Conservation (phyloP, 2,888 invertebrate genomes). For the Macaria notata region DNA sequence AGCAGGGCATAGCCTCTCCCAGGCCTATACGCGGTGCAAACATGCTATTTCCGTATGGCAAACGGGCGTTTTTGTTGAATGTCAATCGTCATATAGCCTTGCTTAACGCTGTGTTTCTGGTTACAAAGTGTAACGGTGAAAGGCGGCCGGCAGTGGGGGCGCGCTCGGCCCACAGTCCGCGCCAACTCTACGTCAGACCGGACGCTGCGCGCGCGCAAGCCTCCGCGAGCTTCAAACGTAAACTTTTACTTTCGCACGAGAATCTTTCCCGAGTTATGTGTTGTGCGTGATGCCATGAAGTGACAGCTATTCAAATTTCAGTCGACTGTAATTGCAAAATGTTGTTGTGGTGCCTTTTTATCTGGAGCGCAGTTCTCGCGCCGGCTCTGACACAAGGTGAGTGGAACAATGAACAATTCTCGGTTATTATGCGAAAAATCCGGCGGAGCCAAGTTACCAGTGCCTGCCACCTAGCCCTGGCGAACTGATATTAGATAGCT, state of each 20-base stretch:
- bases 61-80: slow-evolving; percentile 72
- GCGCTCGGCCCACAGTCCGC: slow-evolving; percentile 49
- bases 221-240: slow-evolving; percentile 40
- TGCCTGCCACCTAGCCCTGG: slow-evolving; percentile 17
- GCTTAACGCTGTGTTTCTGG: slow-evolving; percentile 72
- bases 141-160: slow-evolving; percentile 59
- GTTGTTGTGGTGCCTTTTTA: slow-evolving; percentile 67
- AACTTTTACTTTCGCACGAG: slow-evolving; percentile 65
- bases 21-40: slow-evolving; percentile 34
- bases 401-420: slow-evolving; percentile 60
- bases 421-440: slow-evolving; percentile 37
- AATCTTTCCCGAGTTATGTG: slow-evolving; percentile 36
- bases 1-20: slow-evolving; percentile 28
- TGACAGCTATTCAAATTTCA: slow-evolving; percentile 47
- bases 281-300: slow-evolving; percentile 58
- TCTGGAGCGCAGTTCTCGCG: slow-evolving; percentile 70
- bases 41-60: slow-evolving; percentile 66
- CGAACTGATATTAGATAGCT: slow-evolving; percentile 37
- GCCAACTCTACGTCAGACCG: slow-evolving; percentile 37
- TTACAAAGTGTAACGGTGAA: slow-evolving; percentile 72
- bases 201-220: slow-evolving; percentile 30
- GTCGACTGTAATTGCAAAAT: slow-evolving; percentile 61
- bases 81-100: slow-evolving; percentile 79
- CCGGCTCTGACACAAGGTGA: slow-evolving; percentile 74
- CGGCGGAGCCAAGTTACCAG: slow-evolving; percentile 22